These are phyloP conservation scores for Drosophila testacea DNA, from an alignment of 2,888 invertebrate species.

Conservation along the genomic window DNA sequence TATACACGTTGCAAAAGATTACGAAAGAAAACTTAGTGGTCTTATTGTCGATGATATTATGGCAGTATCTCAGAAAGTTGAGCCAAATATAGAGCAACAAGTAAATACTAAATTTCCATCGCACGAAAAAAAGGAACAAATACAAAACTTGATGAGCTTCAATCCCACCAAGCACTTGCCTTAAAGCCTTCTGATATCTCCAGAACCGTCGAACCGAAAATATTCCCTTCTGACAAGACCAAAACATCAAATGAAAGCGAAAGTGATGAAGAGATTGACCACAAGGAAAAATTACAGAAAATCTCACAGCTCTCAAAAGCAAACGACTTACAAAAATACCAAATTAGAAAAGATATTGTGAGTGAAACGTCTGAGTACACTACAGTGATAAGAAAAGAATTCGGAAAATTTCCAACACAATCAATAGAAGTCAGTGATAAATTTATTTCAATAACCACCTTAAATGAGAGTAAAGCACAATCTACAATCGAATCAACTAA, in stretches of 20 bases:
- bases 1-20: slow-evolving; percentile 43
- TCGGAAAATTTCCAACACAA: slow-evolving; percentile 43
- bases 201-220: background rate
- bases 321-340: slow-evolving; percentile 2
- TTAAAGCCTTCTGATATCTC: slow-evolving; percentile 1
- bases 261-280: slow-evolving; percentile 64
- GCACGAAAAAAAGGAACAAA: slow-evolving; percentile 4
- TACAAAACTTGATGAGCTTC: background rate
- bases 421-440: background rate
- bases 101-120: slow-evolving; percentile 55
- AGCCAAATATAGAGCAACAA: background rate
- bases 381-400: background rate
- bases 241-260: slow-evolving; percentile 47
- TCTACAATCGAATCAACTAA: background rate
- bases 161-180: slow-evolving; percentile 10
- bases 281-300: slow-evolving; percentile 12
- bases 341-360: background rate
- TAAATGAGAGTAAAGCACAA: background rate
- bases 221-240: slow-evolving; percentile 48
- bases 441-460: background rate
- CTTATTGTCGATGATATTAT: slow-evolving; percentile 29
- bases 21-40: slow-evolving; percentile 54
- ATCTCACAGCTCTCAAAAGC: slow-evolving; percentile 26
- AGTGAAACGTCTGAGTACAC: background rate
- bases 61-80: slow-evolving; percentile 11